Evolutionary conservation across 2,113 vertebrate genomes (phyloP).

Genomic region (Zapus hudsonius): DNA sequence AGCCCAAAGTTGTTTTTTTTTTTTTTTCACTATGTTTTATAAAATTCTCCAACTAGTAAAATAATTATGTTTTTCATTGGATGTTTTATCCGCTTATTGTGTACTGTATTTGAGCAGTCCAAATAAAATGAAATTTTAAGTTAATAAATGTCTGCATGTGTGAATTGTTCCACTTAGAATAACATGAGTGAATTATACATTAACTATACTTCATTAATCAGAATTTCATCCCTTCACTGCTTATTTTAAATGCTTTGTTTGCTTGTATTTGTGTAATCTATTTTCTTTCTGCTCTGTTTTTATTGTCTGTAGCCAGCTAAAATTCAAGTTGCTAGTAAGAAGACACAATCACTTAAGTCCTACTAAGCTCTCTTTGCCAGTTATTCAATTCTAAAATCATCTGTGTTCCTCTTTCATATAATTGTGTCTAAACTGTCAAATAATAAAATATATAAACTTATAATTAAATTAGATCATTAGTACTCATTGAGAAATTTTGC

Average conservation of each 20-base stretch:
- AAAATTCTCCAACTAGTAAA: slow-evolving; percentile 23
- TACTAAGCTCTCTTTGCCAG: neutral
- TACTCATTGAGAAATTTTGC: slow-evolving; percentile 21
- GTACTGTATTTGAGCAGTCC: slow-evolving; percentile 40
- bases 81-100: slow-evolving; percentile 6
- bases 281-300: slow-evolving; percentile 31
- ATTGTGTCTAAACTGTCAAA: neutral
- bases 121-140: slow-evolving; percentile 33
- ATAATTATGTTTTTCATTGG: neutral
- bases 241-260: slow-evolving; percentile 53
- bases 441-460: slow-evolving; percentile 2
- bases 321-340: slow-evolving; percentile 40
- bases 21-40: neutral
- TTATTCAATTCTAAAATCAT: slow-evolving; percentile 26
- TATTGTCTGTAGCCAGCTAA: neutral
- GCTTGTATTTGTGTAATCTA: neutral
- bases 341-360: neutral
- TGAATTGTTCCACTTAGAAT: slow-evolving; percentile 38
- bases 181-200: slow-evolving; percentile 25
- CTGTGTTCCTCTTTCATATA: slow-evolving; percentile 4
- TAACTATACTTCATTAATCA: slow-evolving; percentile 3
- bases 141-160: neutral
- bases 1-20: no score
- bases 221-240: neutral
- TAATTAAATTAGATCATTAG: slow-evolving; percentile 12